Percentiles rank a stretch among this genome's conserved stretches.
These are phyloP conservation scores for Etia nguti DNA, from an alignment of 2,113 vertebrate genomes.

Conservation along the genomic window DNA sequence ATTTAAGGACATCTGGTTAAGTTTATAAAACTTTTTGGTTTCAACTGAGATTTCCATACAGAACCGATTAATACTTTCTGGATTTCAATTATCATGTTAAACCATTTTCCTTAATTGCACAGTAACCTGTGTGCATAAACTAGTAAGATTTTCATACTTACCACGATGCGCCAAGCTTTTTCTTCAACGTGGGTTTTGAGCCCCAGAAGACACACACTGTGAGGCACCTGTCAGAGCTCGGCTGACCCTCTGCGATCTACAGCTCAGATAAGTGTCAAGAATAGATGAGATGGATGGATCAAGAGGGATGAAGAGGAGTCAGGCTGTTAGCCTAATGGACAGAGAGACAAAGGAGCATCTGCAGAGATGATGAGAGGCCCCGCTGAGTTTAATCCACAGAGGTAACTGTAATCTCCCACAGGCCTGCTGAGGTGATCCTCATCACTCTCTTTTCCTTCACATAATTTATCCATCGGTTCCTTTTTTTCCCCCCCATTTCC, in stretches of 20 bases:
- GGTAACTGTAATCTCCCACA: not conserved
- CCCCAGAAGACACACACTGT: not conserved
- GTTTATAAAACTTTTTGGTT: not conserved
- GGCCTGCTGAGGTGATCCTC: not conserved
- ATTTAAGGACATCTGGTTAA: not conserved
- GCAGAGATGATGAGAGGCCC: conserved; percentile 3
- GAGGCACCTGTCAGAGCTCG: not conserved
- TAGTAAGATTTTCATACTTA: not conserved
- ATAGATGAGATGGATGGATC: conserved; percentile 34
- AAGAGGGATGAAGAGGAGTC: conserved; percentile 21
- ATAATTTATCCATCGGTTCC: not conserved
- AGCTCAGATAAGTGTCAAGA: conserved; percentile 25
- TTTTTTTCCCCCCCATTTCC: not conserved
- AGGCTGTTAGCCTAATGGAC: conserved; percentile 39
- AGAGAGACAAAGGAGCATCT: conserved; percentile 46
- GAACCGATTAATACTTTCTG: not conserved
- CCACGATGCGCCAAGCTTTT: not conserved
- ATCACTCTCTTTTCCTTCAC: not conserved
- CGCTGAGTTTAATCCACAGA: conserved; percentile 13
- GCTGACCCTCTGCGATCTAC: not conserved
- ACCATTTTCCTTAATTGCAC: not conserved
- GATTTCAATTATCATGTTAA: not conserved
- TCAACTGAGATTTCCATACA: not conserved
- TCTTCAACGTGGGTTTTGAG: not conserved
- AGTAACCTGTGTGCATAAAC: not conserved